These are phyloP conservation scores for Hippocampus zosterae DNA, from an alignment of 2,113 vertebrate genomes.

Conservation along the genomic window DNA sequence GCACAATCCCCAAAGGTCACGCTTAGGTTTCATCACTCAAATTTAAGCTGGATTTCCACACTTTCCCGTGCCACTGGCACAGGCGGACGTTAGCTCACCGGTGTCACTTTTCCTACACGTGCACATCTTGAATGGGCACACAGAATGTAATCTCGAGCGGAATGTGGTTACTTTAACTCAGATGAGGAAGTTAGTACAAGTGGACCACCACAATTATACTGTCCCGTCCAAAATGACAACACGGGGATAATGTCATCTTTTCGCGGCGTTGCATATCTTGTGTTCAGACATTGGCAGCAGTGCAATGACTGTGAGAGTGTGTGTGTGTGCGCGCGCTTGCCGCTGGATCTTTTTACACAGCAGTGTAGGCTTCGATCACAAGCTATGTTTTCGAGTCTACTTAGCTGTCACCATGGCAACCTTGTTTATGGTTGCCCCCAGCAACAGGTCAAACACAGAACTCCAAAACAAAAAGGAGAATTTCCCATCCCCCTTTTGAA, in stretches of 20 bases:
- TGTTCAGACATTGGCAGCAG: slow-evolving; percentile 2
- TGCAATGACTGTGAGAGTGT: not conserved
- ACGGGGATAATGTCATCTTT: not conserved
- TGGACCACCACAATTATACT: not conserved
- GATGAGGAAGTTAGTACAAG: not conserved
- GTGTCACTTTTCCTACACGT: slow-evolving; percentile 42
- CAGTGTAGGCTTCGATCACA: slow-evolving; percentile 68
- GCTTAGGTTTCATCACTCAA: slow-evolving; percentile 12
- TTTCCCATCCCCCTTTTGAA: slow-evolving; percentile 61
- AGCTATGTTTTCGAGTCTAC: slow-evolving; percentile 77
- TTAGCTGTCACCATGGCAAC: slow-evolving; percentile 69
- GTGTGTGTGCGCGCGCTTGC: not conserved
- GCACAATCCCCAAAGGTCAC: slow-evolving; percentile 24
- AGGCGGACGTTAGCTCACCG: slow-evolving; percentile 31
- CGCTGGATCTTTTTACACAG: slow-evolving; percentile 70
- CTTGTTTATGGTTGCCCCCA: slow-evolving; percentile 76
- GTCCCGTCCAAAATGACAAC: not conserved
- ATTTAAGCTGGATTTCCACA: slow-evolving; percentile 3
- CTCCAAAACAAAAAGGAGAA: slow-evolving; percentile 76
- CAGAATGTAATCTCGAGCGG: not conserved
- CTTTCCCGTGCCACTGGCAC: not conserved
- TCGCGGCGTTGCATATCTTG: not conserved
- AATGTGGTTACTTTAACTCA: not conserved
- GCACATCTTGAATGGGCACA: not conserved
- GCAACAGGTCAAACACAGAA: slow-evolving; percentile 77